A percentile compares a stretch with the other conserved stretches of the same genome.
phyloP scores from a whole-genome alignment of 2,113 vertebrate species.

The Sinocyclocheilus rhinocerous region DNA sequence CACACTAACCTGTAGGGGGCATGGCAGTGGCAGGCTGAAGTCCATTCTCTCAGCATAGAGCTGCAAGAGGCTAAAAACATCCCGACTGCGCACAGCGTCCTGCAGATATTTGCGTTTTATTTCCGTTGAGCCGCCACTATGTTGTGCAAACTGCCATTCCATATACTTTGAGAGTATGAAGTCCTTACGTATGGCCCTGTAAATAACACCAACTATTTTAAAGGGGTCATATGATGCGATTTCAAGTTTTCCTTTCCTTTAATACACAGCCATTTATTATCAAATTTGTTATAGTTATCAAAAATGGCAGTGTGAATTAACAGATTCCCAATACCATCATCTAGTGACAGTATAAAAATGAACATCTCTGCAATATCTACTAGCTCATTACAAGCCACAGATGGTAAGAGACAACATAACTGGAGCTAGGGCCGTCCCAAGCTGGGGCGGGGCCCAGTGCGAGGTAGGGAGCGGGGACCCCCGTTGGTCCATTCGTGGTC shows the following conservation, averaged over 20 bases:
- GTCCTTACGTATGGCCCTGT: conserved; percentile 70
- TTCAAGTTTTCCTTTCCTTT: no score
- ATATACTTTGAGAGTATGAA: conserved; percentile 77
- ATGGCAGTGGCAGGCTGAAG: conserved; percentile 67
- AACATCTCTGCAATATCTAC: neutral
- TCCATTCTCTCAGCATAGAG: conserved; percentile 71
- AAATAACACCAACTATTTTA: neutral
- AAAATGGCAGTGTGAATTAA: neutral
- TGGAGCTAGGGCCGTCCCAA: neutral
- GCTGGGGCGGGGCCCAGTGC: no score
- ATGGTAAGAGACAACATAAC: neutral
- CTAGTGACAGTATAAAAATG: no score
- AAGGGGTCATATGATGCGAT: no score
- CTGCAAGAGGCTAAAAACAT: conserved; percentile 72
- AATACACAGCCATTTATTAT: neutral
- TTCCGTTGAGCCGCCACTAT: conserved; percentile 51
- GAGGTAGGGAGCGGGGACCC: no score
- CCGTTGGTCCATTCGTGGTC: no score
- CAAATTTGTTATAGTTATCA: no score
- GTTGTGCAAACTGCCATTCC: conserved; percentile 69
- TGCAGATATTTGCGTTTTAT: conserved; percentile 60
- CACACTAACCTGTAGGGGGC: conserved; percentile 62
- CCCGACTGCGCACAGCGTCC: conserved; percentile 63
- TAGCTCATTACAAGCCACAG: neutral
- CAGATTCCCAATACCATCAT: neutral